Conservation (phyloP, 2,888 invertebrate genomes). For the Limnephilus auricula region DNA sequence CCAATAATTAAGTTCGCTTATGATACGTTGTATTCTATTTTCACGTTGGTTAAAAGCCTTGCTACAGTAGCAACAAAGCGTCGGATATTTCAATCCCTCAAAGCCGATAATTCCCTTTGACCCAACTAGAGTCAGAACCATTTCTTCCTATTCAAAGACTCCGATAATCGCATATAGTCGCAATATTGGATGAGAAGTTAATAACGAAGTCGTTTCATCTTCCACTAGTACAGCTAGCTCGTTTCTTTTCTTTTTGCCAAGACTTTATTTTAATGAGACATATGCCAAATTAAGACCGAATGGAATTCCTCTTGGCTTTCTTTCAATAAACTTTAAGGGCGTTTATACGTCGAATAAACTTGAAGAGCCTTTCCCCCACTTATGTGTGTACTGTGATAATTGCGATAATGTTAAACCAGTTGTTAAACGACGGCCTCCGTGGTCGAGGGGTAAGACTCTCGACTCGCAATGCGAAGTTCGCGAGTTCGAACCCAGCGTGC, state of each 20-base stretch:
- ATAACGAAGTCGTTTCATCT: conserved; percentile 45
- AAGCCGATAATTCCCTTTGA: conserved; percentile 63
- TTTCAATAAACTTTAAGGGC: background rate
- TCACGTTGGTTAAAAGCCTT: conserved; percentile 29
- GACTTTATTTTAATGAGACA: background rate
- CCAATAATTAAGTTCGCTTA: conserved; percentile 52
- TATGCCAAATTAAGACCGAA: background rate
- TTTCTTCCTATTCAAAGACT: conserved; percentile 51
- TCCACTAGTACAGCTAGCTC: background rate
- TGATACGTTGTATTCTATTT: conserved; percentile 44
- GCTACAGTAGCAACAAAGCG: conserved; percentile 56
- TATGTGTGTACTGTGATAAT: background rate
- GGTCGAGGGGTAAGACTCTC: too few relatives aligned
- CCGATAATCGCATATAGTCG: conserved; percentile 47
- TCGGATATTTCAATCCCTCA: conserved; percentile 63
- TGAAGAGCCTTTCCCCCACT: background rate
- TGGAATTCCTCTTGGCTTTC: background rate
- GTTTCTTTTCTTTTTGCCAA: background rate
- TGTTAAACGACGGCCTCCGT: too few relatives aligned
- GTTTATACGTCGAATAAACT: background rate
- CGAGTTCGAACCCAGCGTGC: too few relatives aligned
- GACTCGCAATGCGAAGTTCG: too few relatives aligned
- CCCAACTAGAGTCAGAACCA: conserved; percentile 40
- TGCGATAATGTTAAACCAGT: too few relatives aligned
- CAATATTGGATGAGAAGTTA: conserved; percentile 44